Evolutionary conservation across 2,797 vertebrate species (phyloP).

Genomic region (Ficedula albicollis): DNA sequence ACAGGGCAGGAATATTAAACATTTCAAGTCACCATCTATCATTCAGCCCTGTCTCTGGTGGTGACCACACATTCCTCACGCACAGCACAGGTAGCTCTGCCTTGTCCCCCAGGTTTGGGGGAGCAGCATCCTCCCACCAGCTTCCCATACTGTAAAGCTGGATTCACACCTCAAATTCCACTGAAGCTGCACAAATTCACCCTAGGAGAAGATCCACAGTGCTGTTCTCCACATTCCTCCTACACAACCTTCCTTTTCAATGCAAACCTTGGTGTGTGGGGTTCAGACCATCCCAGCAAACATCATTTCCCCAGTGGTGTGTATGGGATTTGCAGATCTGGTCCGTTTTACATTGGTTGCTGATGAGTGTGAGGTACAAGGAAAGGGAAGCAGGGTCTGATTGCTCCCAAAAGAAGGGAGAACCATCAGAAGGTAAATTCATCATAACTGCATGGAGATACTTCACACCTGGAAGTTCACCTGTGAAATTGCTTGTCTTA

Average conservation of each 20-base stretch:
- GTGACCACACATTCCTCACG: slow-evolving; percentile 12
- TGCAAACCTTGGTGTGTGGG: not conserved
- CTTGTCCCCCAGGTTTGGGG: not conserved
- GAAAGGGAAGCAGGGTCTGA: not conserved
- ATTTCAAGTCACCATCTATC: slow-evolving; percentile 56
- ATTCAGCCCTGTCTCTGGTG: slow-evolving; percentile 29
- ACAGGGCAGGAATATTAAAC: slow-evolving; percentile 59
- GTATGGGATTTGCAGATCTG: not conserved
- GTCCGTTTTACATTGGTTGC: accelerated
- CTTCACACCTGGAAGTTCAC: not conserved
- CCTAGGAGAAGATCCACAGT: not conserved
- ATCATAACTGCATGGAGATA: not conserved
- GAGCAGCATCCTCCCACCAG: not conserved
- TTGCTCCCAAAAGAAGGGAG: not conserved
- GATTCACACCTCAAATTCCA: not conserved
- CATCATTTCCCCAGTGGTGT: not conserved
- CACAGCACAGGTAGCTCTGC: not conserved
- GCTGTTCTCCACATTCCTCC: not conserved
- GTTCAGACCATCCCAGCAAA: not conserved
- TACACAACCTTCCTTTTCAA: not conserved
- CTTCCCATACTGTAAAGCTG: not conserved
- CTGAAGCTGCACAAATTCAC: not conserved
- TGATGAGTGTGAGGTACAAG: not conserved
- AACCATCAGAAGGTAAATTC: not conserved
- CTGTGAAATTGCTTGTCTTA: not conserved